A percentile compares a stretch with the other conserved stretches of the same genome.
Evolutionary conservation across 2,113 vertebrate species (phyloP).

Genomic region (Erpornis zantholeuca): DNA sequence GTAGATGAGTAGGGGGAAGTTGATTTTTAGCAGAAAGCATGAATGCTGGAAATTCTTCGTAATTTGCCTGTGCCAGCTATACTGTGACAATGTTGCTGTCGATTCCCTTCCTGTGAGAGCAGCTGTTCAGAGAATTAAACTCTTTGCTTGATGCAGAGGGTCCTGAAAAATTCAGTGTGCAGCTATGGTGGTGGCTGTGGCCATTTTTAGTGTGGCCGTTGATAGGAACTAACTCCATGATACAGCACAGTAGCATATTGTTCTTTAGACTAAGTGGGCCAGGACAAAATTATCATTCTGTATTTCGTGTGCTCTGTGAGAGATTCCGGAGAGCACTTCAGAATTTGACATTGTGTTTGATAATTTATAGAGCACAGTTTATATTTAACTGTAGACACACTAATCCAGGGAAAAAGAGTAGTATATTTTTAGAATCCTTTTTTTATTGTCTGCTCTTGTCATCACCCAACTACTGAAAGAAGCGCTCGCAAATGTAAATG

Average conservation of each 20-base stretch:
- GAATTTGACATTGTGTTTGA: slow-evolving; percentile 64
- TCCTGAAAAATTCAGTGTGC: not conserved
- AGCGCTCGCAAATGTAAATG: not conserved
- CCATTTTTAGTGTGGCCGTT: not conserved
- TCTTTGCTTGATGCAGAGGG: not conserved
- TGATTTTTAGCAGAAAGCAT: slow-evolving; percentile 45
- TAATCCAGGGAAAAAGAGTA: slow-evolving; percentile 49
- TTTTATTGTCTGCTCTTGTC: slow-evolving; percentile 51
- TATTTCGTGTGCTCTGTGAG: not conserved
- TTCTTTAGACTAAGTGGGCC: slow-evolving; percentile 47
- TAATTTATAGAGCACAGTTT: slow-evolving; percentile 61
- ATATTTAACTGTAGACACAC: slow-evolving; percentile 65
- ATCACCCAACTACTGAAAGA: not conserved
- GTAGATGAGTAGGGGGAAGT: slow-evolving; percentile 56
- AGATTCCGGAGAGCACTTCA: slow-evolving; percentile 27
- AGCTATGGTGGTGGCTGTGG: not conserved
- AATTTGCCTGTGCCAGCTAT: slow-evolving; percentile 26
- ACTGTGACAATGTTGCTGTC: slow-evolving; percentile 24
- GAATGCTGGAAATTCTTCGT: slow-evolving; percentile 43
- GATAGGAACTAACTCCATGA: not conserved
- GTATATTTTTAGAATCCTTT: slow-evolving; percentile 55
- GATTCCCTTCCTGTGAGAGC: slow-evolving; percentile 42
- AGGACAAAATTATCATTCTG: slow-evolving; percentile 28
- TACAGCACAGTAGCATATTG: not conserved
- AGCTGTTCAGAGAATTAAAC: slow-evolving; percentile 49